A percentile compares a stretch with the other conserved stretches of the same genome.
phyloP scores from a whole-genome alignment of 2,797 vertebrate species.

The Tamandua tetradactyla region DNA sequence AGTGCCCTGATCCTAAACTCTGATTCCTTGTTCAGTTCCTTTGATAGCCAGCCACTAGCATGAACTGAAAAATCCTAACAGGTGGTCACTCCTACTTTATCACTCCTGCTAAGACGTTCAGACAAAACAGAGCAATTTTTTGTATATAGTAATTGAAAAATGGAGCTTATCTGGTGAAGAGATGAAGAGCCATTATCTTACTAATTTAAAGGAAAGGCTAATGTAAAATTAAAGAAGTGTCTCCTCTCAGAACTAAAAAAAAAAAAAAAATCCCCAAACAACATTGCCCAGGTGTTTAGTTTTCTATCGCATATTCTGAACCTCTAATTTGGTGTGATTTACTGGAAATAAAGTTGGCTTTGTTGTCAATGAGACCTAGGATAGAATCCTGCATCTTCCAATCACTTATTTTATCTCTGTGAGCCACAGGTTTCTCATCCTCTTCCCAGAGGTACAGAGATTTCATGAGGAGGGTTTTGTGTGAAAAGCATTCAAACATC shows the following conservation, averaged over 20 bases:
- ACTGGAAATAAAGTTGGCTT: neutral
- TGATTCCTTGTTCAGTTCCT: neutral
- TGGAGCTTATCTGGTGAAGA: neutral
- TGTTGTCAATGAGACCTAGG: no score
- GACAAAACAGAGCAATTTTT: no score
- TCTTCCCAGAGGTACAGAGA: neutral
- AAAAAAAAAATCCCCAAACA: neutral
- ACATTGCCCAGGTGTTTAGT: rapidly evolving
- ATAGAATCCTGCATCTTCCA: neutral
- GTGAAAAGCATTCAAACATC: neutral
- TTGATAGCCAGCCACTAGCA: no score
- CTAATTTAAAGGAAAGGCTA: neutral
- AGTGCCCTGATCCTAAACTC: neutral
- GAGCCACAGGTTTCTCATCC: no score
- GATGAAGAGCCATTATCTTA: neutral
- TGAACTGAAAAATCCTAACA: no score
- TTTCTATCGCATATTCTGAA: neutral
- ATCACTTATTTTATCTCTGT: rapidly evolving
- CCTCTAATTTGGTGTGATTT: rapidly evolving
- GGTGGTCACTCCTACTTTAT: no score
- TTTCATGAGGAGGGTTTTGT: rapidly evolving
- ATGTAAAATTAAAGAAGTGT: neutral
- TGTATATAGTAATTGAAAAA: neutral
- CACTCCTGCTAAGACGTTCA: neutral
- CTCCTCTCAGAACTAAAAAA: neutral